phyloP scores from a whole-genome alignment of 2,797 vertebrate species.

The Sebastes umbrosus region DNA sequence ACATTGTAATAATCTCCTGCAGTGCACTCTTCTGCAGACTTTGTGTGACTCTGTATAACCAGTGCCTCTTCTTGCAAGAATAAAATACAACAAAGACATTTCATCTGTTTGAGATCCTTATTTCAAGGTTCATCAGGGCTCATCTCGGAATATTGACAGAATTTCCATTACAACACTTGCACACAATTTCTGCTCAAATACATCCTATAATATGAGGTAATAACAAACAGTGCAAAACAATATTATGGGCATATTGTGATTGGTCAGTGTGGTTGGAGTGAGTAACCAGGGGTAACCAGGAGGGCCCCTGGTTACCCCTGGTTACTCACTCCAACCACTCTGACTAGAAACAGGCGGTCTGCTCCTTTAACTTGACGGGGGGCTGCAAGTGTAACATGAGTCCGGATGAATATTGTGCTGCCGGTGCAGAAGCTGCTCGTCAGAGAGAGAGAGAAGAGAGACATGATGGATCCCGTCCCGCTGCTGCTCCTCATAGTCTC shows the following conservation, averaged over 20 bases:
- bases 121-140: too few species aligned
- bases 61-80: too few species aligned
- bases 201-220: neutral
- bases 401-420: constrained; percentile 59
- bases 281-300: constrained; percentile 18
- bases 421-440: constrained; percentile 55
- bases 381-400: constrained; percentile 73
- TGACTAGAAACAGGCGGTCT: constrained; percentile 34
- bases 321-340: too few species aligned
- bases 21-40: too few species aligned
- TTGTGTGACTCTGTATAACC: too few species aligned
- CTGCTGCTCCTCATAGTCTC: constrained; percentile 77
- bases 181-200: neutral
- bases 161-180: neutral
- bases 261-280: neutral
- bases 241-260: neutral
- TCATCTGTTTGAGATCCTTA: too few species aligned
- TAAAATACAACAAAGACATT: too few species aligned
- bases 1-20: too few species aligned
- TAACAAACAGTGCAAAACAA: neutral
- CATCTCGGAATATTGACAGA: too few species aligned
- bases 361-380: constrained; percentile 68
- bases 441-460: constrained; percentile 42
- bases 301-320: too few species aligned
- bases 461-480: constrained; percentile 78